phyloP scores from a whole-genome alignment of 2,113 vertebrate species.

The Platysternon megacephalum region DNA sequence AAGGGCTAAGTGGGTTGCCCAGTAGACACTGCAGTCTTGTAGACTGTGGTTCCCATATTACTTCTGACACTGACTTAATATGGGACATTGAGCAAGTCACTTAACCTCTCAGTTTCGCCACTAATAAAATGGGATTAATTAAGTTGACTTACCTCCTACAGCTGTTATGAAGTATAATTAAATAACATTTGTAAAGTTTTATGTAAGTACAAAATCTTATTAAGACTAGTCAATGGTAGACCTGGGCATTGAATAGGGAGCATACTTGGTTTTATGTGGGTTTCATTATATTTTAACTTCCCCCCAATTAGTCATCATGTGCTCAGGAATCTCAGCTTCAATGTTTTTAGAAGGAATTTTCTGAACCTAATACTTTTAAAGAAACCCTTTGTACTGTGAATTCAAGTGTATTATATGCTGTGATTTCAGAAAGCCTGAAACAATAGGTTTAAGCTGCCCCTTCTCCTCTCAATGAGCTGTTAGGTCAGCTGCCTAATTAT shows the following conservation, averaged over 20 bases:
- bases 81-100: not conserved
- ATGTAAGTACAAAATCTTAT: not conserved
- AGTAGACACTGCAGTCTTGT: not conserved
- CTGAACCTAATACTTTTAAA: not conserved
- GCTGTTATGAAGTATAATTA: accelerated
- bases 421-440: not conserved
- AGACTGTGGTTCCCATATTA: not conserved
- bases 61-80: not conserved
- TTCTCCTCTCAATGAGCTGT: not conserved
- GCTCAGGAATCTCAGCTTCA: not conserved
- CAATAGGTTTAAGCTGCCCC: not conserved
- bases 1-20: not conserved
- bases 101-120: not conserved
- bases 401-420: not conserved
- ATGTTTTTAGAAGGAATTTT: not conserved
- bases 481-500: not conserved
- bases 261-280: not conserved
- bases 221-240: not conserved
- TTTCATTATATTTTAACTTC: not conserved
- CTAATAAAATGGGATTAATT: not conserved
- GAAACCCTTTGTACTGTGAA: not conserved
- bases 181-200: not conserved
- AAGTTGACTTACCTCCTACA: not conserved
- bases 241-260: not conserved
- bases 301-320: accelerated